Percentiles rank a stretch among this genome's conserved stretches.
phyloP scores from a whole-genome alignment of 1,140 invertebrate genomes.

The Cardiocondyla obscurior region DNA sequence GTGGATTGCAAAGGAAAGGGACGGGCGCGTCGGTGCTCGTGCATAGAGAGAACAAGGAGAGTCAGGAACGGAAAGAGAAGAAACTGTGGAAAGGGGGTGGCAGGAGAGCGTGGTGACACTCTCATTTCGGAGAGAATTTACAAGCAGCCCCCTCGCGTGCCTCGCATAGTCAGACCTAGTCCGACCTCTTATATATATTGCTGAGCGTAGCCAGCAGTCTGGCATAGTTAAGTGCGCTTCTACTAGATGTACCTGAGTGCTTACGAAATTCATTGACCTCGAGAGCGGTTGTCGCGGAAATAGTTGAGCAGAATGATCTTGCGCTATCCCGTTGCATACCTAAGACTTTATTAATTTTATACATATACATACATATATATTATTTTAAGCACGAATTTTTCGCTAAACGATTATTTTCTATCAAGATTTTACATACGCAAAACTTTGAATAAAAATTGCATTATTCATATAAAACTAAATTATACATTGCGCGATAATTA shows the following conservation, averaged over 20 bases:
- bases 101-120: constrained; percentile 79
- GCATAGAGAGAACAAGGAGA: constrained; percentile 64
- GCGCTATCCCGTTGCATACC: constrained; percentile 8
- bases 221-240: constrained; percentile 80
- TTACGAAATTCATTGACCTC: constrained; percentile 72
- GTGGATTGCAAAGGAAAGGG: constrained; percentile 37
- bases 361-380: too few relatives aligned
- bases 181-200: constrained; percentile 74
- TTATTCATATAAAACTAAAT: background rate
- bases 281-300: constrained; percentile 33
- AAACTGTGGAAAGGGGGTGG: constrained; percentile 33
- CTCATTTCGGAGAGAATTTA: constrained; percentile 84
- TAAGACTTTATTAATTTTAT: constrained; percentile 5
- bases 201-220: constrained; percentile 77
- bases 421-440: background rate
- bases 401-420: background rate
- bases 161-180: constrained; percentile 83
- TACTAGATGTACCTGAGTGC: constrained; percentile 72
- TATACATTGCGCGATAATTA: background rate
- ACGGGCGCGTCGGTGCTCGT: constrained; percentile 57
- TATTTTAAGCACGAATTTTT: background rate
- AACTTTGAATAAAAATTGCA: background rate
- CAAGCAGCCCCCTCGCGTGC: constrained; percentile 82
- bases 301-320: constrained; percentile 26
- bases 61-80: constrained; percentile 51